A percentile compares a stretch with the other conserved stretches of the same genome.
phyloP scores from a whole-genome alignment of 1,140 invertebrate genomes.

The Oppia nitens region DNA sequence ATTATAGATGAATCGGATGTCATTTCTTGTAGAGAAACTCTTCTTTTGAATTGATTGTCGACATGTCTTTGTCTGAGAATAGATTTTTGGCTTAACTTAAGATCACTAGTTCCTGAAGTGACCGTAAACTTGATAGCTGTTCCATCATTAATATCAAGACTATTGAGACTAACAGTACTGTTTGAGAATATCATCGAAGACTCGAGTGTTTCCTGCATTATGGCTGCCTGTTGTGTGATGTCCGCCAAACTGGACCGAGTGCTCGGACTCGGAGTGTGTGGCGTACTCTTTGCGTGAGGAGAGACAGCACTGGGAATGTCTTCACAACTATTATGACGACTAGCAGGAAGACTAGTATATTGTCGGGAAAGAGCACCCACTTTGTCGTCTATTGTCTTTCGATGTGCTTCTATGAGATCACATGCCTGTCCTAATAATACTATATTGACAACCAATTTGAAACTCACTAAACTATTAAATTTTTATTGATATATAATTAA shows the following conservation, averaged over 20 bases:
- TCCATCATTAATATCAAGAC: conserved; percentile 21
- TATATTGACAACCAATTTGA: conserved; percentile 68
- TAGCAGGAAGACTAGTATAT: conserved; percentile 23
- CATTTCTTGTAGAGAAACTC: background rate
- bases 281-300: conserved; percentile 19
- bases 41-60: background rate
- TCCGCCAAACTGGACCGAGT: conserved; percentile 22
- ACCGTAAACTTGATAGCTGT: background rate
- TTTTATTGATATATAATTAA: conserved; percentile 11
- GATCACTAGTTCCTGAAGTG: background rate
- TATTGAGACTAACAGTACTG: conserved; percentile 54
- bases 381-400: conserved; percentile 33
- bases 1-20: background rate
- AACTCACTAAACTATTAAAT: conserved; percentile 42
- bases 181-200: conserved; percentile 65
- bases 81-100: background rate
- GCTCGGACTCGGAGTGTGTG: conserved; percentile 21
- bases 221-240: conserved; percentile 22
- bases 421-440: conserved; percentile 73
- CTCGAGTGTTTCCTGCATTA: conserved; percentile 27
- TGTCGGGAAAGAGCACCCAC: conserved; percentile 9
- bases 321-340: conserved; percentile 23
- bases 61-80: background rate
- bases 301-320: conserved; percentile 10
- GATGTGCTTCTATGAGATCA: conserved; percentile 58